phyloP scores from a whole-genome alignment of 2,113 vertebrate species.

The Aleadryas rufinucha region DNA sequence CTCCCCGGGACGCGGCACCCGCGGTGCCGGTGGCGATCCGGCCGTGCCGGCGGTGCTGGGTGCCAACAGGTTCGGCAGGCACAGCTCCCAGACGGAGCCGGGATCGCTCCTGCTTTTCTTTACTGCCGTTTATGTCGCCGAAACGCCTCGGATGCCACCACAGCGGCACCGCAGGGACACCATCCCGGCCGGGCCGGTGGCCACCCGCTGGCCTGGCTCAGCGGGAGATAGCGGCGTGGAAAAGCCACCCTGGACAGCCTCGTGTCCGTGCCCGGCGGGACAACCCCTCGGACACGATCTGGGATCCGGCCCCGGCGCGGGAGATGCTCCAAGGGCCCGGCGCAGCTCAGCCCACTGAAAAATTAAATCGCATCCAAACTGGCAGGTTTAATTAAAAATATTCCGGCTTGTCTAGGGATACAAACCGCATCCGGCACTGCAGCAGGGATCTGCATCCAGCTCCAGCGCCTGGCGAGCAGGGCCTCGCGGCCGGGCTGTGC shows the following conservation, averaged over 20 bases:
- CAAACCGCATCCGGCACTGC: constrained; percentile 13
- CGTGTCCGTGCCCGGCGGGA: rapidly evolving
- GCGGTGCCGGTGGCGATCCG: rapidly evolving
- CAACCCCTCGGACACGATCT: rapidly evolving
- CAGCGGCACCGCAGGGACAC: rapidly evolving
- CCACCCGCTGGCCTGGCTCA: rapidly evolving
- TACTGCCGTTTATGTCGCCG: background rate
- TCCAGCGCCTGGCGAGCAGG: background rate
- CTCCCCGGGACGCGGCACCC: background rate
- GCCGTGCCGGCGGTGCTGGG: rapidly evolving
- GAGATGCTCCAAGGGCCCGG: background rate
- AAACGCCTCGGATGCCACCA: background rate
- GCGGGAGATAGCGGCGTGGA: rapidly evolving
- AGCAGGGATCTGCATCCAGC: constrained; percentile 23
- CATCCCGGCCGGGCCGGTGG: rapidly evolving
- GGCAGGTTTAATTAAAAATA: constrained; percentile 61
- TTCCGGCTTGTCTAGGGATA: background rate
- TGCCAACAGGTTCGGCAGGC: background rate
- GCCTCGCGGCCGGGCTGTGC: background rate
- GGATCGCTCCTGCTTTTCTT: background rate
- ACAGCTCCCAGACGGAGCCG: background rate
- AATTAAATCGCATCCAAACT: constrained; percentile 33
- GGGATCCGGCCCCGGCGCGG: background rate
- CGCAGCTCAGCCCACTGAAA: background rate
- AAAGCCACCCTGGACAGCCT: background rate